A percentile compares a stretch with the other conserved stretches of the same genome.
Evolutionary conservation across 2,113 vertebrate species (phyloP).

Genomic region (Proterorhinus semilunaris): DNA sequence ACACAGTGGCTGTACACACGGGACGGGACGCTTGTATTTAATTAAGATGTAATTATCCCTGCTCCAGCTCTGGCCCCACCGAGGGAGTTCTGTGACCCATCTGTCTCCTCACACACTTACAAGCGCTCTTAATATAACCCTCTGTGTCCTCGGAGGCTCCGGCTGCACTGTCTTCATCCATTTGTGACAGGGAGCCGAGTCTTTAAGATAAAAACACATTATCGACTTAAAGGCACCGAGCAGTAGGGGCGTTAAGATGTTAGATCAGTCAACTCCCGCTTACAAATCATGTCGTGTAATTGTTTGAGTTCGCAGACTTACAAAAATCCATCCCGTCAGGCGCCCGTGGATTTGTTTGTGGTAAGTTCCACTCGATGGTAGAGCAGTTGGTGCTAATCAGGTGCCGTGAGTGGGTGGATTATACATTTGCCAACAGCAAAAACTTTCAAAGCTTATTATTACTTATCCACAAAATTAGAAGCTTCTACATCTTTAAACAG

Average conservation of each 20-base stretch:
- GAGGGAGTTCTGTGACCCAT: conserved; percentile 57
- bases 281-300: no score
- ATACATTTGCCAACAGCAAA: no score
- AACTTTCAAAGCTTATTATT: no score
- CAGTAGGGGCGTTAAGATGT: background rate
- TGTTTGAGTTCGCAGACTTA: no score
- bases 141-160: conserved; percentile 33
- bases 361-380: no score
- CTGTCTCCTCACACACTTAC: conserved; percentile 47
- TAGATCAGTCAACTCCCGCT: no score
- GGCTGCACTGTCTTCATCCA: conserved; percentile 49
- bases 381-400: no score
- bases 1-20: conserved; percentile 15
- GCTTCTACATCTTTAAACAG: no score
- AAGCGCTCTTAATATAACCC: conserved; percentile 27
- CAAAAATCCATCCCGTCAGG: no score
- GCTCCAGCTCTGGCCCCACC: conserved; percentile 52
- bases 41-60: conserved; percentile 68
- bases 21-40: conserved; percentile 66
- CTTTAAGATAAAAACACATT: conserved; percentile 26
- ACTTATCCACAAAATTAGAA: no score
- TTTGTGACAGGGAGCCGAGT: conserved; percentile 43
- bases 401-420: no score
- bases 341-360: no score
- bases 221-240: background rate